Conservation (phyloP, 2,113 vertebrate genomes). For the Elachura formosa region DNA sequence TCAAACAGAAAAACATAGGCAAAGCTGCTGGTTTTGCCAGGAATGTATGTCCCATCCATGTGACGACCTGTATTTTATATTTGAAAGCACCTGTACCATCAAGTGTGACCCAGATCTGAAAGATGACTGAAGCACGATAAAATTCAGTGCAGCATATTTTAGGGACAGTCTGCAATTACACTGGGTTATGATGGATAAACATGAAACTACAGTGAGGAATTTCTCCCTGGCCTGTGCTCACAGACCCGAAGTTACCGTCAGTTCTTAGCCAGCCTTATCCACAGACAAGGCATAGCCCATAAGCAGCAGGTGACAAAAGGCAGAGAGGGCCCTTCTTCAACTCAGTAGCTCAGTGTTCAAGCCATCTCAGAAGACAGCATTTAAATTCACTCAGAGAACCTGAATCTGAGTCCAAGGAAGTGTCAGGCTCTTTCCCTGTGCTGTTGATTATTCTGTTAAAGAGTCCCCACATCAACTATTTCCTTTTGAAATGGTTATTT, state of each 20-base stretch:
- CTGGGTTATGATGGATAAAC: background rate
- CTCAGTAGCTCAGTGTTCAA: background rate
- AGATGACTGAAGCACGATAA: background rate
- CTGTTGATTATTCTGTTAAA: background rate
- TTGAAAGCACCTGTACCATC: background rate
- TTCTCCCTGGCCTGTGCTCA: background rate
- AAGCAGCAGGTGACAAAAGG: background rate
- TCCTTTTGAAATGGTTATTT: background rate
- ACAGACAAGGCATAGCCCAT: background rate
- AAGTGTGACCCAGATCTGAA: background rate
- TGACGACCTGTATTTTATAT: background rate
- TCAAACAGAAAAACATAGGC: background rate
- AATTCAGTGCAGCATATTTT: background rate
- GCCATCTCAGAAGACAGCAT: background rate
- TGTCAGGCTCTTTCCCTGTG: background rate
- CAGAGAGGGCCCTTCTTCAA: background rate
- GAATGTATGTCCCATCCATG: background rate
- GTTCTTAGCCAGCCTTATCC: background rate
- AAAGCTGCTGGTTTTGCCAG: background rate
- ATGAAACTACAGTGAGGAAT: background rate
- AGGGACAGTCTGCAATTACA: background rate
- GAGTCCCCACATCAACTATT: background rate
- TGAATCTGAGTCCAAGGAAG: background rate
- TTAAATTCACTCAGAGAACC: background rate
- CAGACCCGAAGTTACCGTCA: background rate